Percentiles rank a stretch among this genome's conserved stretches.
phyloP scores from a whole-genome alignment of 2,113 vertebrate genomes.

The Epinephelus moara region DNA sequence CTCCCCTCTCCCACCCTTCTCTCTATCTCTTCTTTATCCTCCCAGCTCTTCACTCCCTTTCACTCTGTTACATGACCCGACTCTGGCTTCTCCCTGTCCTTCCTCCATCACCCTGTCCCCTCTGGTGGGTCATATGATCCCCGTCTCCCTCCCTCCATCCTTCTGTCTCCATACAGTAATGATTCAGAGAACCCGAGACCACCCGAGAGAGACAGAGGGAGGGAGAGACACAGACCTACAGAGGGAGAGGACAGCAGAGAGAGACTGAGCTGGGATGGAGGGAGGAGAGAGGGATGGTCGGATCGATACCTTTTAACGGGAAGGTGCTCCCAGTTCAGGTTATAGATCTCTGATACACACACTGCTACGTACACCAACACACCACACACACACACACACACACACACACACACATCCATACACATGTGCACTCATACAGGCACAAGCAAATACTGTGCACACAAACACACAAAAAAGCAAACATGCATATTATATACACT shows the following conservation, averaged over 20 bases:
- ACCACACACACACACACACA: constrained; percentile 9
- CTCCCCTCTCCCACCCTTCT: neutral
- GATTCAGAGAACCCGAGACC: constrained; percentile 75
- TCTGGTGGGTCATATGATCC: constrained; percentile 55
- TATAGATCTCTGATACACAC: constrained; percentile 50
- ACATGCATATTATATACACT: neutral
- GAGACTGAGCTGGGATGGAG: neutral
- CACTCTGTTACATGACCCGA: constrained; percentile 23
- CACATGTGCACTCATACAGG: neutral
- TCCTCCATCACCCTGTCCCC: neutral
- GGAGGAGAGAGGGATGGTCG: neutral
- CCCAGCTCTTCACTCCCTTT: neutral
- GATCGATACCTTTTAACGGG: constrained; percentile 73
- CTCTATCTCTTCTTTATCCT: neutral
- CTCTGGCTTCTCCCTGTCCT: constrained; percentile 22
- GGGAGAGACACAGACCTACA: neutral
- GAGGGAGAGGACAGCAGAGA: neutral
- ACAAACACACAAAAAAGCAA: neutral
- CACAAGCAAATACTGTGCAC: neutral
- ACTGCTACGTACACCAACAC: neutral
- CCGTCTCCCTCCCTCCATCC: constrained; percentile 15
- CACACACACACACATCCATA: constrained; percentile 1
- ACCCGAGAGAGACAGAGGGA: constrained; percentile 57
- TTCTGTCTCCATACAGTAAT: constrained; percentile 67
- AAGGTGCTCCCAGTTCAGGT: constrained; percentile 50